Evolutionary conservation across 2,888 invertebrate species (phyloP), one percentile per base, ranked within the genome.

Genomic region (Hermaeophaga mercurialis): DNA sequence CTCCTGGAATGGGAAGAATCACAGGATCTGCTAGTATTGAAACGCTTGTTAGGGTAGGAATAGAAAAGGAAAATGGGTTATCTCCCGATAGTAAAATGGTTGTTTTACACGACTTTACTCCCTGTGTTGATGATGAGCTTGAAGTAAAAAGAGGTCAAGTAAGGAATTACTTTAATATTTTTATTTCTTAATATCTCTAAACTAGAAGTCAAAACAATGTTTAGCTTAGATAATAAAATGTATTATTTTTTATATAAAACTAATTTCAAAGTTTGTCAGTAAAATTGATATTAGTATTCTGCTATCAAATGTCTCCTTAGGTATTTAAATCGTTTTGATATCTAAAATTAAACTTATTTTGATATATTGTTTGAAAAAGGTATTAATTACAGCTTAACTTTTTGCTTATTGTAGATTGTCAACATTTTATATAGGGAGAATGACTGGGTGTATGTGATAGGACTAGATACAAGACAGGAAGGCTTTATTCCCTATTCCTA

Each of bases 361-460:
- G n/a, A n/a, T n/a, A n/a, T n/a, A n/a, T n/a, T n/a, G n/a, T n/a
- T n/a, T n/a, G n/a, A n/a, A n/a, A n/a, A n/a, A n/a, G n/a, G n/a
- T n/a, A n/a, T n/a, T n/a, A n/a, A n/a, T n/a, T n/a, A n/a, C n/a
- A n/a, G n/a, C n/a, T n/a, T n/a, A n/a, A n/a, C n/a, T n/a, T n/a
- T n/a, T n/a, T n/a, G n/a, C n/a, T n/a, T n/a, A n/a, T n/a, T n/a
- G n/a, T 62, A 87, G 84, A 87, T 94, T 72, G 95, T 96, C n/a
- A 94, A 94, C 79, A 89, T 96, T 59, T 79, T 96, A 60, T 96
- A 96, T 77, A 84, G 94, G 66, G 96, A 96, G 77, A 95, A 96
- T 74, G 96, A 96, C 78, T 96, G 96, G 96, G 94, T 95, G 6
- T 96, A 96, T 79, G 95, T 96, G 1, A 93, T 96, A 73, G 89